These are phyloP conservation scores for Heliconius charithonia DNA, from an alignment of 2,888 invertebrate genomes.

Conservation along the genomic window DNA sequence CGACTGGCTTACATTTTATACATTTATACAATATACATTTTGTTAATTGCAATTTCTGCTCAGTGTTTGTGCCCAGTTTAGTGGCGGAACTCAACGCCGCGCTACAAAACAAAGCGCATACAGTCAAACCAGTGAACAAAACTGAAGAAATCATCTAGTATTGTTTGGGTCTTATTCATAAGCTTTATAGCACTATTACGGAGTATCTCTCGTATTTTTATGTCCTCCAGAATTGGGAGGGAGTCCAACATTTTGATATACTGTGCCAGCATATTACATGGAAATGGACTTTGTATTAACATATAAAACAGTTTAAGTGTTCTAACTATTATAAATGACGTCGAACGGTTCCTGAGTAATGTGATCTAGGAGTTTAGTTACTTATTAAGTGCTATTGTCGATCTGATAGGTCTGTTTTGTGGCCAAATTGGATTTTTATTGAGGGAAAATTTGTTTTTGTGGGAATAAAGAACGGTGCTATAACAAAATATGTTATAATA, in stretches of 20 bases:
- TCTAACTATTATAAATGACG: conserved; percentile 34
- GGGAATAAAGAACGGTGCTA: not conserved
- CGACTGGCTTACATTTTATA: no score
- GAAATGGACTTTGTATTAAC: conserved; percentile 42
- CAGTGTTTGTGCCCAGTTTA: no score
- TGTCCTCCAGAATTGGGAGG: conserved; percentile 42
- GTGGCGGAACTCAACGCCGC: not conserved
- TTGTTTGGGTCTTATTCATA: conserved; percentile 28
- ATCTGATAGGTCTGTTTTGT: not conserved
- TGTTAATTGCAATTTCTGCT: no score
- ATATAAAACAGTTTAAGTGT: conserved; percentile 44
- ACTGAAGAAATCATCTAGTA: conserved; percentile 31
- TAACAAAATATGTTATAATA: not conserved
- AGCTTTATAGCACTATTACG: conserved; percentile 36
- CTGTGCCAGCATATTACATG: conserved; percentile 46
- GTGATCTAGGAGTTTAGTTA: conserved; percentile 10
- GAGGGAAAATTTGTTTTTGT: not conserved
- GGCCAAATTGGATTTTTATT: conserved; percentile 10
- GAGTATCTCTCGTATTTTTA: conserved; percentile 43
- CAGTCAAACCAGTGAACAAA: not conserved
- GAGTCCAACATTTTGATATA: conserved; percentile 42
- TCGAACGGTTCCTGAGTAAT: conserved; percentile 21
- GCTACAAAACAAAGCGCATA: not conserved
- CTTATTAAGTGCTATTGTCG: not conserved
- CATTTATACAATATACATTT: no score